phyloP scores from a whole-genome alignment of 2,888 invertebrate species.

The Sturmia bella region DNA sequence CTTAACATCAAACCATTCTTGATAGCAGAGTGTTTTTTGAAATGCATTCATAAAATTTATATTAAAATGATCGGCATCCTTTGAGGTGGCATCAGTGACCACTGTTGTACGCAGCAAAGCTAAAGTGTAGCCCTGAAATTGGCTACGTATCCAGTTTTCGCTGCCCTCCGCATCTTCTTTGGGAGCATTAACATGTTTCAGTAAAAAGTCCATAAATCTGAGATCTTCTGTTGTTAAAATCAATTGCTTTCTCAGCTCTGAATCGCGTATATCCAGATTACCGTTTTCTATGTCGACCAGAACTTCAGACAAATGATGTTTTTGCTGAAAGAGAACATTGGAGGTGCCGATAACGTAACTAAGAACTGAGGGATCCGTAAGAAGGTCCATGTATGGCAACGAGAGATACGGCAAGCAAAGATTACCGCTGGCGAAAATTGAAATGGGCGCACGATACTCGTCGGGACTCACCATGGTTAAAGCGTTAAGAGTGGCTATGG shows the following conservation, averaged over 20 bases:
- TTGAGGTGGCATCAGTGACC: conserved; percentile 85
- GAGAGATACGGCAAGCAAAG: conserved; percentile 97
- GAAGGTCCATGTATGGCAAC: conserved; percentile 95
- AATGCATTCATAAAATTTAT: conserved; percentile 91
- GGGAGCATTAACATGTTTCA: conserved; percentile 87
- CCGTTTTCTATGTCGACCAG: conserved; percentile 93
- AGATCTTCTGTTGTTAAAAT: conserved; percentile 96
- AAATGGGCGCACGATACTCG: conserved; percentile 93
- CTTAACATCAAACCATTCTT: conserved; percentile 88
- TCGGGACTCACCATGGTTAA: conserved; percentile 79
- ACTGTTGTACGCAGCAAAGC: conserved; percentile 88
- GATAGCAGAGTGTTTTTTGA: conserved; percentile 93
- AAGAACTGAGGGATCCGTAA: conserved; percentile 92
- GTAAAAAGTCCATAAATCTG: conserved; percentile 96
- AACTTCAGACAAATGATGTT: conserved; percentile 95
- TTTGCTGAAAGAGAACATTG: conserved; percentile 98
- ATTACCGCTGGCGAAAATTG: conserved; percentile 94
- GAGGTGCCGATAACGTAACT: conserved; percentile 98
- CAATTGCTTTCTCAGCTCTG: conserved; percentile 90
- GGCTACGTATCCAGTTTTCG: conserved; percentile 97
- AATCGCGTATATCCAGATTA: conserved; percentile 90
- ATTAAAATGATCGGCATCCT: conserved; percentile 95
- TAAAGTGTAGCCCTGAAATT: conserved; percentile 93
- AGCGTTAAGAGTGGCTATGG: conserved; percentile 77
- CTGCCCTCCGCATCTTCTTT: conserved; percentile 93